phyloP scores from a whole-genome alignment of 2,888 invertebrate genomes.

The Osedax fenrisi region DNA sequence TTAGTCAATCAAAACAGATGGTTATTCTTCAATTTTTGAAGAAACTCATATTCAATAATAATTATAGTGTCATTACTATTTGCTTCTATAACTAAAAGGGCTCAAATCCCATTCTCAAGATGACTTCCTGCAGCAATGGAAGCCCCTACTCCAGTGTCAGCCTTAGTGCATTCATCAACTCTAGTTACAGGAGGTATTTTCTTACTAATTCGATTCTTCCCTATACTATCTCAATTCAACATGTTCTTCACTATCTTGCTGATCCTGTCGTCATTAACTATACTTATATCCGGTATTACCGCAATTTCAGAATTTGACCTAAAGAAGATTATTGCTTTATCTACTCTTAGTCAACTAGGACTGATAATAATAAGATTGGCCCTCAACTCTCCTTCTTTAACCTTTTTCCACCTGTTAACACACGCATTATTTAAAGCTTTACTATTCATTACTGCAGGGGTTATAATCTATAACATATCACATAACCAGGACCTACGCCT shows the following conservation, averaged over 20 bases:
- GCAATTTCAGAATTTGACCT: conserved; percentile 55
- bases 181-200: conserved; percentile 67
- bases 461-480: conserved; percentile 59
- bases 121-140: conserved; percentile 67
- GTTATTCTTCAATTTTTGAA: conserved; percentile 51
- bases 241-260: conserved; percentile 54
- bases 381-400: conserved; percentile 54
- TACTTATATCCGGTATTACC: conserved; percentile 44
- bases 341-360: conserved; percentile 65
- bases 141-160: conserved; percentile 66
- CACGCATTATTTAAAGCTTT: conserved; percentile 68
- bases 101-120: conserved; percentile 68
- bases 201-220: conserved; percentile 63
- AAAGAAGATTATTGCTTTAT: conserved; percentile 68
- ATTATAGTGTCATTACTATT: conserved; percentile 51
- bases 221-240: conserved; percentile 50
- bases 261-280: conserved; percentile 51
- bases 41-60: conserved; percentile 40
- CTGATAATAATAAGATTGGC: conserved; percentile 62
- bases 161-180: conserved; percentile 67
- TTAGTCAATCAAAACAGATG: conserved; percentile 38
- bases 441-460: conserved; percentile 63
- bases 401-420: conserved; percentile 63
- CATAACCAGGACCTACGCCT: conserved; percentile 62
- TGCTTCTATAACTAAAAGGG: conserved; percentile 64